Conservation (phyloP, 2,113 vertebrate species). For the Hystrix brachyura region DNA sequence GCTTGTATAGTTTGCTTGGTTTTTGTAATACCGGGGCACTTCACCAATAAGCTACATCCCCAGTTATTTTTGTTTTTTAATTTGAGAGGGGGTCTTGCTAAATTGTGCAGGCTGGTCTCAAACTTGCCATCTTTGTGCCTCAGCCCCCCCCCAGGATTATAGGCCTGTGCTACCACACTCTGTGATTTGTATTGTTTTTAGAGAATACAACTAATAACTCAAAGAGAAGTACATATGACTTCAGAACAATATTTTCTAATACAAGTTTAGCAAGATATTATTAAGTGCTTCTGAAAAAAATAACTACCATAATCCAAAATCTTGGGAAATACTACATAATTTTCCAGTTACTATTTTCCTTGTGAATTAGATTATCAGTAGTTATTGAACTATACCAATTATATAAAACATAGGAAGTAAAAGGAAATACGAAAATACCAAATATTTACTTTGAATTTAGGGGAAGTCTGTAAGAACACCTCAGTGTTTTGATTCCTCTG, state of each 20-base stretch:
- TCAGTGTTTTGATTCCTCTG: background rate
- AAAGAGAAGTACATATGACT: background rate
- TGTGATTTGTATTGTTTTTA: background rate
- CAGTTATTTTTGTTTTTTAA: background rate
- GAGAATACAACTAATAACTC: background rate
- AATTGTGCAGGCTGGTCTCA: background rate
- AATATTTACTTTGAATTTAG: background rate
- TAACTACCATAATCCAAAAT: background rate
- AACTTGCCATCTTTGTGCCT: background rate
- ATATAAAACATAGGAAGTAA: background rate
- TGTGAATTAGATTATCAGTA: background rate
- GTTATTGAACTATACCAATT: background rate
- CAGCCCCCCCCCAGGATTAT: background rate
- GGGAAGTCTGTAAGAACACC: background rate
- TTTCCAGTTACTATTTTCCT: background rate
- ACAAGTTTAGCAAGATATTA: background rate
- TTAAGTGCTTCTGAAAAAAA: background rate
- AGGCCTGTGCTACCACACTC: background rate
- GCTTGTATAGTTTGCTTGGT: background rate
- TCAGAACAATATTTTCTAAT: background rate
- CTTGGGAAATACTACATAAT: background rate
- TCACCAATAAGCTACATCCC: background rate
- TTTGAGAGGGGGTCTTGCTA: background rate
- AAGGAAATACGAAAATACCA: background rate
- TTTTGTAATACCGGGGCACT: background rate